Conservation (phyloP, 2,113 vertebrate genomes). For the Halcyon malimbica region DNA sequence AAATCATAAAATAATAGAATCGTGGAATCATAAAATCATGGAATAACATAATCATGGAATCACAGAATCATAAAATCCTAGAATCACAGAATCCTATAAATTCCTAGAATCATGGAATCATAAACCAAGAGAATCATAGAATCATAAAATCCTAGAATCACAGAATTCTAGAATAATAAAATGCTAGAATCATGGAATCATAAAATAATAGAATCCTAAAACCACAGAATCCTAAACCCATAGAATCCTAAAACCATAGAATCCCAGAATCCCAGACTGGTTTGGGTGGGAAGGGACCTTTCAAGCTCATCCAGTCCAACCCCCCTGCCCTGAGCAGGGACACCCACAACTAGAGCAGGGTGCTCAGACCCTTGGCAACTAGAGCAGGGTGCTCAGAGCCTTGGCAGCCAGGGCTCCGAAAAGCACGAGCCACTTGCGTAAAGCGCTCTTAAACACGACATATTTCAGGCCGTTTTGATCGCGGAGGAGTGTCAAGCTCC, state of each 20-base stretch:
- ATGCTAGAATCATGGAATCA: too few species aligned
- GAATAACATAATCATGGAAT: too few species aligned
- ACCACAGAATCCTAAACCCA: too few species aligned
- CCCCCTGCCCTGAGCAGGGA: not conserved
- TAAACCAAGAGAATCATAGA: too few species aligned
- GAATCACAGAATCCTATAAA: too few species aligned
- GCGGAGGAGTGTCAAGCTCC: not conserved
- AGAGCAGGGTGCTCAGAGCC: not conserved
- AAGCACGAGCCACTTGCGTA: fast-evolving
- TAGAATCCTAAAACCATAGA: not conserved
- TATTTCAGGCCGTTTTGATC: fast-evolving
- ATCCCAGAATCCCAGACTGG: not conserved
- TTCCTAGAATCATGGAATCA: too few species aligned
- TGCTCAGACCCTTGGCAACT: not conserved
- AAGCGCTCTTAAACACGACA: fast-evolving
- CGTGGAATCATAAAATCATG: too few species aligned
- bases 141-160: too few species aligned
- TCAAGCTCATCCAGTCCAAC: not conserved
- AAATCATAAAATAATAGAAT: too few species aligned
- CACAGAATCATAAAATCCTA: too few species aligned
- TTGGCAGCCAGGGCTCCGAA: not conserved
- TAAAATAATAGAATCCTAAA: too few species aligned
- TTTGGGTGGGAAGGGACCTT: not conserved
- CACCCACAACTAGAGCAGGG: not conserved
- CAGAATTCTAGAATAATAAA: too few species aligned